phyloP scores from a whole-genome alignment of 2,797 vertebrate species.

The Siniperca scherzeri region DNA sequence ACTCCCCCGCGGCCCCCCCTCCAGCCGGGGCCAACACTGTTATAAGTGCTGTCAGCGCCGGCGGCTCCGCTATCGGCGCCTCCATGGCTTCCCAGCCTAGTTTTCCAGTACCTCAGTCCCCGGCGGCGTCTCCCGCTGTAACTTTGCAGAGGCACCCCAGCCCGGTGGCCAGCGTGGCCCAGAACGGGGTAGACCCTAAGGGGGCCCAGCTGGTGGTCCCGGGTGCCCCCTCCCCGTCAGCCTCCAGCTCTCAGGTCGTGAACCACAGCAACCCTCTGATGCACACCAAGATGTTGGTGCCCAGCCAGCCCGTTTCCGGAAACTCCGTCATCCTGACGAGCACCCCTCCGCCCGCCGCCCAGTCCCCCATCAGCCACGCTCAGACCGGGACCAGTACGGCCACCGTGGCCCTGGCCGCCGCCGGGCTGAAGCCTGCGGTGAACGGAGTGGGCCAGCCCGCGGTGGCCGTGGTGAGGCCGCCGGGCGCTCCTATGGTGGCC shows the following conservation, averaged over 20 bases:
- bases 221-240: conserved; percentile 62
- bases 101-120: conserved; percentile 69
- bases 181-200: conserved; percentile 86
- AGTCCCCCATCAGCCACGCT: conserved; percentile 68
- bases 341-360: conserved; percentile 58
- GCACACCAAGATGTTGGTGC: conserved; percentile 82
- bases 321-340: conserved; percentile 66
- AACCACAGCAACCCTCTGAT: conserved; percentile 81
- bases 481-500: conserved; percentile 61
- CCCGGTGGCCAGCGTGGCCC: conserved; percentile 78
- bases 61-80: conserved; percentile 63
- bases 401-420: conserved; percentile 39
- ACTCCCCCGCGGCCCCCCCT: conserved; percentile 62
- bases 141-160: conserved; percentile 79
- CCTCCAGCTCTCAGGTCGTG: conserved; percentile 76
- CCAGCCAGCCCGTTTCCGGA: conserved; percentile 63
- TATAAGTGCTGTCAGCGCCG: conserved; percentile 59
- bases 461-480: conserved; percentile 74
- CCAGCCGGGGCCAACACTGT: conserved; percentile 52
- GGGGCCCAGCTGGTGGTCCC: conserved; percentile 63
- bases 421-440: conserved; percentile 78
- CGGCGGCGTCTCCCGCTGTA: conserved; percentile 69
- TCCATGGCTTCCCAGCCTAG: conserved; percentile 63
- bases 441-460: conserved; percentile 77
- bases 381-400: conserved; percentile 57